Evolutionary conservation across 2,888 invertebrate species (phyloP).

Genomic region (Ligdia adustata): DNA sequence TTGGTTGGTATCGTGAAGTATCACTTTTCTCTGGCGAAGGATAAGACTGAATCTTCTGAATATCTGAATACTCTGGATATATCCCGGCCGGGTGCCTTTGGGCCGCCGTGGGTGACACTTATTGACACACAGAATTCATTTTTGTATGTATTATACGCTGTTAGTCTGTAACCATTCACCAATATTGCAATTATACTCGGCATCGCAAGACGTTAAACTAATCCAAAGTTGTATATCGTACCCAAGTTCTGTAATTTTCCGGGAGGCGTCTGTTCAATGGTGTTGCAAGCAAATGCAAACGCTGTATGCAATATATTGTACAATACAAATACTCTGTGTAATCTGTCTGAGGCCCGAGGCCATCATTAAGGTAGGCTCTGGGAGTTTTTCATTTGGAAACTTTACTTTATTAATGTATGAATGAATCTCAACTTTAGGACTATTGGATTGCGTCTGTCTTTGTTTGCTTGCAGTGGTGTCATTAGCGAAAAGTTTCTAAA

Average conservation of each 20-base stretch:
- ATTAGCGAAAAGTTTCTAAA: no score
- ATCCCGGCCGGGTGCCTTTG: no score
- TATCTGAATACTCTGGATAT: no score
- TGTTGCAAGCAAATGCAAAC: conserved; percentile 37
- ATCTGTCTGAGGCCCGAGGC: conserved; percentile 21
- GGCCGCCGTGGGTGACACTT: no score
- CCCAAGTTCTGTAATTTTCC: conserved; percentile 75
- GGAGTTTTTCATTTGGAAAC: conserved; percentile 3
- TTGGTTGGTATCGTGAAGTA: no score
- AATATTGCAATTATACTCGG: neutral
- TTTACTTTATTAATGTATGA: conserved; percentile 4
- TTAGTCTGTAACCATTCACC: no score
- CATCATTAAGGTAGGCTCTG: conserved; percentile 40
- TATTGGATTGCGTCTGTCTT: neutral
- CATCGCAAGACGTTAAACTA: conserved; percentile 2
- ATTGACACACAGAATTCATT: no score
- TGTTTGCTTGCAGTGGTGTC: neutral
- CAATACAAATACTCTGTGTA: neutral
- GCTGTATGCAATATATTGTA: conserved; percentile 55
- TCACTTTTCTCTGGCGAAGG: no score
- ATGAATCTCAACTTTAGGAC: conserved; percentile 1
- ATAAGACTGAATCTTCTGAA: no score
- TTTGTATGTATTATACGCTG: no score
- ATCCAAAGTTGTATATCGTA: conserved; percentile 39
- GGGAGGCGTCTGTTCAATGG: conserved; percentile 46